Evolutionary conservation across 2,797 vertebrate species (phyloP), one percentile per base, ranked within the genome.

Genomic region (Cyprinella venusta): DNA sequence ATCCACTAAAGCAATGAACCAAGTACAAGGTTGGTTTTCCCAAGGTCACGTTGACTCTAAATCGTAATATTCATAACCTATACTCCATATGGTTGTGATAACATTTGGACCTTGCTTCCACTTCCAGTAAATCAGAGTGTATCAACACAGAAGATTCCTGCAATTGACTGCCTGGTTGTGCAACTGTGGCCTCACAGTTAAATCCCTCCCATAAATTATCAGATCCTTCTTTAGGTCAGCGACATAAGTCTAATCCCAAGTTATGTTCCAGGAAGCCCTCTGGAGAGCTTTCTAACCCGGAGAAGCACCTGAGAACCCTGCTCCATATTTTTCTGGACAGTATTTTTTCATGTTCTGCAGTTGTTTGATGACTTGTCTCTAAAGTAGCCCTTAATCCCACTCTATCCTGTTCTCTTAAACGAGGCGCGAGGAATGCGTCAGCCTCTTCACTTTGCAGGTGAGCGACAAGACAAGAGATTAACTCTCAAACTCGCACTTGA

Each of bases 101-200:
- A 94, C 90, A 86, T 87, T 89, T 93, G 92, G 90, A 93, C 93
- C 90, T 92, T 92, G 92, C 90, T 90, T 92, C 90, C 91, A 91
- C 90, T 91, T 90, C 88, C 88, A 91, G 92, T 91, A 88, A 92
- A 91, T 92, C 91, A 87, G 87, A 89, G 86, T 88, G 87, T 85
- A 89, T 91, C 81, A 89, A 81, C 81, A 85, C 87, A 87, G 30
- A 63, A 89, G 88, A 91, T 93, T 93, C 92, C 91, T 65, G 79
- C 38, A 81, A 70, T 65, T 52, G 16, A n/a, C 42, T 70, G 42
- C 68, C 30, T 72, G 59, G 69, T 54, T 80, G 59, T 3, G 36
- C 61, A 85, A 77, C 77, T 30, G 9, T 75, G 75, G 81, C 63
- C 6, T 75, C 76, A 42, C 59, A 38, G 72, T 77, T 75, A 88